Base-by-base conservation (phyloP, 2,888 invertebrate species). In the Criorhina ranunculi region DNA sequence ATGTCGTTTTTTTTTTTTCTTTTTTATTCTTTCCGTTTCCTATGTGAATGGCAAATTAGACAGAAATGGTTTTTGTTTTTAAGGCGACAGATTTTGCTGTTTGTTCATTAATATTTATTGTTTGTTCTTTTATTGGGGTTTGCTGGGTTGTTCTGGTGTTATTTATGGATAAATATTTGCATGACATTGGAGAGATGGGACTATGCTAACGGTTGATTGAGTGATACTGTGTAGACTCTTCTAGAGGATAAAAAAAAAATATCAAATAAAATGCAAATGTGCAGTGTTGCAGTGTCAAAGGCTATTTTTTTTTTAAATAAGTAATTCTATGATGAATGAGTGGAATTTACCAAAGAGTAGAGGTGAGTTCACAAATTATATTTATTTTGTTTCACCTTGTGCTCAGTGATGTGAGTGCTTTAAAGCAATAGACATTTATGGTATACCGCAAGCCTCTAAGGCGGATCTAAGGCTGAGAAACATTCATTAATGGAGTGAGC, bases 61-160 rank as follows among this genome's bases (percentile, higher is more conserved):
- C 67, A 67, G 67, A 69, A 78, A 83, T 83, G 67, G 60, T 67
- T 73, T 78, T 82, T 72, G 66, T 77, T 80, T 73, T 62, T 55
- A 67, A 78, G 73, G 78, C 73, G 67, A 73, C 73, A 77, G 82
- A 78, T 83, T 83, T 62, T 62, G 35, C 53, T 78, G 73, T 73
- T 78, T 83, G 73, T 83, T 67, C 78, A 78, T 83, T 83, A 83
- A 73, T 83, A 83, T 83, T 83, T 83, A 83, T 83, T 83, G 62
- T 83, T 72, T 73, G 82, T 37, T 55, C 72, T 73, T 83, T 78
- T 24, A n/a, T 82, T 5, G 72, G 55, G 78, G 72, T 72, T 15
- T 59, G 64, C 44, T 60, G 55, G 67, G 67, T 62, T 72, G 72
- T 53, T 15, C 37, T 51, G 8, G 55, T 57, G 75, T 78, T 83